These are phyloP conservation scores for Serripes groenlandicus DNA, from an alignment of 2,888 invertebrate species.

Conservation along the genomic window DNA sequence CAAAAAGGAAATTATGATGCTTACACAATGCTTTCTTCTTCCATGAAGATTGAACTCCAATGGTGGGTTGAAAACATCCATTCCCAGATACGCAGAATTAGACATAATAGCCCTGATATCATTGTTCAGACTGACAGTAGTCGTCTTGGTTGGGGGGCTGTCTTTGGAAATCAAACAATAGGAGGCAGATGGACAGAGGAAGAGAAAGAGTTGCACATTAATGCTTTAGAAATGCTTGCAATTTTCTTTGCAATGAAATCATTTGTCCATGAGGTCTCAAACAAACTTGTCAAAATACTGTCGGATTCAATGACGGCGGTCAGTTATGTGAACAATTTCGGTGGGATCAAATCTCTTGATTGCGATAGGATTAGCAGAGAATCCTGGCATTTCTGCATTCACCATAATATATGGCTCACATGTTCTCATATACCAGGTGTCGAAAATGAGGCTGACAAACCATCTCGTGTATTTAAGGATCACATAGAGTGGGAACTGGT, in stretches of 20 bases:
- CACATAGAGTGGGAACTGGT: constrained; percentile 54
- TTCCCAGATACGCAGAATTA: constrained; percentile 20
- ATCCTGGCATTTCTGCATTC: constrained; percentile 43
- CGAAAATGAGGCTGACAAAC: constrained; percentile 38
- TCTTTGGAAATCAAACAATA: constrained; percentile 1
- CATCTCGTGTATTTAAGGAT: constrained; percentile 45
- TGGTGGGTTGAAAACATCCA: constrained; percentile 55
- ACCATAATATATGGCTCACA: constrained; percentile 38
- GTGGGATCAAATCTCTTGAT: constrained; percentile 35
- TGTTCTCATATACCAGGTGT: constrained; percentile 45
- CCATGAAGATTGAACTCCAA: constrained; percentile 22
- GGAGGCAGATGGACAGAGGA: constrained; percentile 40
- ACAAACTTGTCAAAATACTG: constrained; percentile 40
- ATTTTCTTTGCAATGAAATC: constrained; percentile 44
- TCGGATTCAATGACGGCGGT: constrained; percentile 49
- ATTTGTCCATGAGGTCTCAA: constrained; percentile 14
- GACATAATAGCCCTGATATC: constrained; percentile 28
- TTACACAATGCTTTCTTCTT: constrained; percentile 25
- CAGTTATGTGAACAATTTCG: constrained; percentile 47
- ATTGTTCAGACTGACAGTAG: constrained; percentile 40
- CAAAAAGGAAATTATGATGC: constrained; percentile 33
- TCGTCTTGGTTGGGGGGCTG: constrained; percentile 40
- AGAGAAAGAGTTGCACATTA: constrained; percentile 55
- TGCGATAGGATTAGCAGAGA: constrained; percentile 36
- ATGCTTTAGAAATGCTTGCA: constrained; percentile 54